Percentiles rank a stretch among this genome's conserved stretches.
Conservation (phyloP, 2,888 invertebrate species). For the Odiellus spinosus region DNA sequence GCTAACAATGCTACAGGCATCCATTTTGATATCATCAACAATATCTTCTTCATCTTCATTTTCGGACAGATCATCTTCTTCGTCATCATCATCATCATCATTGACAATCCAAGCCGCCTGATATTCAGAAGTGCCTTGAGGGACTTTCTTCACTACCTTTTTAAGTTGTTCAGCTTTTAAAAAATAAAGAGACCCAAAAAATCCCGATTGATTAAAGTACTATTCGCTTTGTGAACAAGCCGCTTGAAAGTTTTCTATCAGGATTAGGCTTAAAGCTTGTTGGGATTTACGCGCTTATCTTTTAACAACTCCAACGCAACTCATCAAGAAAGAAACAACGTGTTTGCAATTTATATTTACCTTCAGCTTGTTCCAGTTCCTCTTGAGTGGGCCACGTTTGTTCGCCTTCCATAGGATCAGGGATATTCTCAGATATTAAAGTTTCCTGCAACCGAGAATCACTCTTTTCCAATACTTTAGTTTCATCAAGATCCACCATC, state of each 20-base stretch:
- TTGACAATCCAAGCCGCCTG: constrained; percentile 61
- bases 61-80: constrained; percentile 30
- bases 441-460: constrained; percentile 38
- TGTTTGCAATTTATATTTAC: constrained; percentile 8
- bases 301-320: too few species aligned
- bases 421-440: constrained; percentile 58
- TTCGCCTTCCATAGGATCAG: constrained; percentile 83
- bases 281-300: too few species aligned
- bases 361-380: constrained; percentile 58
- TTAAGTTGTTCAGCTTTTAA: background rate
- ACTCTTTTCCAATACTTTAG: constrained; percentile 22
- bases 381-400: constrained; percentile 94
- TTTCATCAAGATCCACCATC: constrained; percentile 14
- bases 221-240: background rate
- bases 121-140: constrained; percentile 92
- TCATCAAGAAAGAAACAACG: background rate
- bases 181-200: background rate
- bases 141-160: constrained; percentile 46
- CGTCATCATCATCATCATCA: constrained; percentile 31
- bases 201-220: background rate
- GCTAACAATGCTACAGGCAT: constrained; percentile 25
- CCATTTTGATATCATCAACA: constrained; percentile 19
- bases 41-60: constrained; percentile 25
- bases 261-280: background rate
- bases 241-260: background rate